Percentiles rank a stretch among this genome's conserved stretches.
phyloP scores from a whole-genome alignment of 2,113 vertebrate genomes.

The Leptobrachium ailaonicum region DNA sequence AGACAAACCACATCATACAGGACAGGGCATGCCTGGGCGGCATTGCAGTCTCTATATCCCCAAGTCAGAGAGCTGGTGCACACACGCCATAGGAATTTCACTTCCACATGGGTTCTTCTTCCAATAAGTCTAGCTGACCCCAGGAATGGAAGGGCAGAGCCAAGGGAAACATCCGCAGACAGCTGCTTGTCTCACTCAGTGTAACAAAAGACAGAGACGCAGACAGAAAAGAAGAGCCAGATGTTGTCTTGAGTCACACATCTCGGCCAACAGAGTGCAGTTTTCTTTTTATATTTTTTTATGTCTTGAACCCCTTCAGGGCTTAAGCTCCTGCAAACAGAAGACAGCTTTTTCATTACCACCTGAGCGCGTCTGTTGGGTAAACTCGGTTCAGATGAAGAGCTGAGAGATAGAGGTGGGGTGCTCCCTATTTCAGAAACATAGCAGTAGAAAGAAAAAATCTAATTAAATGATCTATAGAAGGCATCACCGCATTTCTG shows the following conservation, averaged over 20 bases:
- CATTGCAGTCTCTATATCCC: too few species aligned
- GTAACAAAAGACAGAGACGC: slow-evolving; percentile 44
- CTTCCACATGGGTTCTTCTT: slow-evolving; percentile 11
- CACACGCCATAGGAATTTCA: slow-evolving; percentile 4
- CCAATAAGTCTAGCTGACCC: slow-evolving; percentile 26
- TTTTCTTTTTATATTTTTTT: too few species aligned
- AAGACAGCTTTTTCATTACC: slow-evolving; percentile 32
- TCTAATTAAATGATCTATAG: slow-evolving; percentile 8
- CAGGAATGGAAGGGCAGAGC: slow-evolving; percentile 18
- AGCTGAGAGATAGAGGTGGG: background rate
- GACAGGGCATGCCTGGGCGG: background rate
- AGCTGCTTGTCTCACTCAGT: slow-evolving; percentile 39
- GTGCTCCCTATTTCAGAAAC: background rate
- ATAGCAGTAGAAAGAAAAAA: background rate
- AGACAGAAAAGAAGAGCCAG: slow-evolving; percentile 38
- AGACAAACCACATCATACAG: background rate
- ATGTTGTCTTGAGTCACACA: slow-evolving; percentile 49
- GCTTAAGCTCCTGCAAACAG: background rate
- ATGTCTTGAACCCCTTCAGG: slow-evolving; percentile 18
- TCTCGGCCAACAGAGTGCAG: slow-evolving; percentile 37
- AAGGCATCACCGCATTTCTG: background rate
- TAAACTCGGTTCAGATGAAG: background rate
- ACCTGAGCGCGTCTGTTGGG: slow-evolving; percentile 29
- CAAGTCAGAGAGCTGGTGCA: slow-evolving; percentile 6
- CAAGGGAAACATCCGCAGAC: slow-evolving; percentile 42